Conservation (phyloP, 2,888 invertebrate genomes). For the Microctonus brassicae region DNA sequence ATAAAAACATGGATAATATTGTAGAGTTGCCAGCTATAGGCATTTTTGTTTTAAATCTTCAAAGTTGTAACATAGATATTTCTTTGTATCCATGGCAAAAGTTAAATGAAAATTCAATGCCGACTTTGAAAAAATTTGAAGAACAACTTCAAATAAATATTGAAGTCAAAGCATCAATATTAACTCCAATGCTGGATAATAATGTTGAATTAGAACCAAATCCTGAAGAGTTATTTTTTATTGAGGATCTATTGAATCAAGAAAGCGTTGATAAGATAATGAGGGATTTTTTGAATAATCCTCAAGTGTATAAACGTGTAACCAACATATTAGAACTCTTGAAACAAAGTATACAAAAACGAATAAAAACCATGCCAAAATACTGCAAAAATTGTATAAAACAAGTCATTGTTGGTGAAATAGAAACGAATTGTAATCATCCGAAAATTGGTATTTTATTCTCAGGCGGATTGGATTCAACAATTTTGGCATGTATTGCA, state of each 20-base stretch:
- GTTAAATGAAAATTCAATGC: slow-evolving; percentile 60
- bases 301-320: slow-evolving; percentile 68
- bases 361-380: slow-evolving; percentile 75
- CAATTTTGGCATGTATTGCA: slow-evolving; percentile 87
- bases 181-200: slow-evolving; percentile 64
- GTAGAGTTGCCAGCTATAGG: slow-evolving; percentile 78
- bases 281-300: slow-evolving; percentile 67
- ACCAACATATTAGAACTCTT: slow-evolving; percentile 71
- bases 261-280: slow-evolving; percentile 66
- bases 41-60: slow-evolving; percentile 72
- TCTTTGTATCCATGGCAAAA: slow-evolving; percentile 70
- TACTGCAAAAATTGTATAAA: slow-evolving; percentile 75
- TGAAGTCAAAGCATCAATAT: slow-evolving; percentile 52
- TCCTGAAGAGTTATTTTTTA: slow-evolving; percentile 49
- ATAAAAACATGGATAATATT: slow-evolving; percentile 68
- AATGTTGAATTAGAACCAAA: slow-evolving; percentile 63
- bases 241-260: slow-evolving; percentile 51
- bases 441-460: slow-evolving; percentile 85
- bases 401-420: slow-evolving; percentile 41
- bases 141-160: slow-evolving; percentile 60
- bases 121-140: slow-evolving; percentile 64
- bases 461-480: slow-evolving; percentile 97
- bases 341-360: slow-evolving; percentile 73
- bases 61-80: slow-evolving; percentile 61
- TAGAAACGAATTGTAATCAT: slow-evolving; percentile 64